Evolutionary conservation across 2,888 invertebrate species (phyloP).

Genomic region (Cephus spinipes): DNA sequence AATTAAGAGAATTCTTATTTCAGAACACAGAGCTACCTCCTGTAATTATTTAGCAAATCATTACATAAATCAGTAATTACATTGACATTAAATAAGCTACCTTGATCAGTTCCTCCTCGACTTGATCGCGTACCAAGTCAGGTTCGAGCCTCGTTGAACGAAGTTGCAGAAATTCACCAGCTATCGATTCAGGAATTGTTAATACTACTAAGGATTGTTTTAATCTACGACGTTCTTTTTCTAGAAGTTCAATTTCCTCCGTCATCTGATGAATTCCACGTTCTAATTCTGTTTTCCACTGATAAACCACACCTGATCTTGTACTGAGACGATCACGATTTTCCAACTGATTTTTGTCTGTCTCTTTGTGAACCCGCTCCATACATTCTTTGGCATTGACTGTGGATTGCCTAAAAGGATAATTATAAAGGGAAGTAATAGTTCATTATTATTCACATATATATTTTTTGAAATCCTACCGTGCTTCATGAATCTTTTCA

Average conservation of each 20-base stretch:
- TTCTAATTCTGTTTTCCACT: conserved; percentile 83
- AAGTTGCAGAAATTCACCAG: conserved; percentile 80
- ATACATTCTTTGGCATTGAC: conserved; percentile 76
- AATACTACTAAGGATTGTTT: conserved; percentile 77
- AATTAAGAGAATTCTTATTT: conserved; percentile 74
- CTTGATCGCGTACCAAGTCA: conserved; percentile 80
- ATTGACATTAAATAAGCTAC: conserved; percentile 36
- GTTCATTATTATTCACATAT: neutral
- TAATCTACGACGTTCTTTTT: conserved; percentile 76
- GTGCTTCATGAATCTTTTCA: conserved; percentile 68
- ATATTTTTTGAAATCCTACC: conserved; percentile 26
- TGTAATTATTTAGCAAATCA: conserved; percentile 28
- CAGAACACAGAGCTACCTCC: conserved; percentile 78
- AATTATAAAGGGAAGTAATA: neutral
- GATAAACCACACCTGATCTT: conserved; percentile 76
- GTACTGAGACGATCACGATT: conserved; percentile 75
- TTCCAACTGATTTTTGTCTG: conserved; percentile 77
- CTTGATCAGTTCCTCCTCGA: conserved; percentile 82
- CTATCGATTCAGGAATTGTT: conserved; percentile 80
- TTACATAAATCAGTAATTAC: neutral
- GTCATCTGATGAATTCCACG: conserved; percentile 76
- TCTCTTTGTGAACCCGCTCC: conserved; percentile 73
- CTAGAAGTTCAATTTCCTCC: conserved; percentile 77
- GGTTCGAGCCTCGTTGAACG: conserved; percentile 77
- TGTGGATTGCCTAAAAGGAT: conserved; percentile 37